Percentiles rank a stretch among this genome's conserved stretches.
These are phyloP conservation scores for Cettia cetti DNA, from an alignment of 2,113 vertebrate species.

Conservation along the genomic window DNA sequence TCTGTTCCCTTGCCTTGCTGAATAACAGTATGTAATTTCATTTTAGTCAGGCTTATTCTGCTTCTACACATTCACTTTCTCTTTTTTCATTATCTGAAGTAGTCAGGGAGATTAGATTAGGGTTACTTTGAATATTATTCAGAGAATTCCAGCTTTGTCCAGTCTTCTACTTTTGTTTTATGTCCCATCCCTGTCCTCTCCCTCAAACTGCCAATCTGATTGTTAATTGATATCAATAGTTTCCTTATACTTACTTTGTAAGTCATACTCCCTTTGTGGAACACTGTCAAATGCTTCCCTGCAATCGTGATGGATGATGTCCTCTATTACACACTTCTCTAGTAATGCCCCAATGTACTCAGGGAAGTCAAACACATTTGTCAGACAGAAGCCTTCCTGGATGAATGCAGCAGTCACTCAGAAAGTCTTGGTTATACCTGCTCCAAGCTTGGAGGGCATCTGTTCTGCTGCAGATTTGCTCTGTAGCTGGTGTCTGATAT, in stretches of 20 bases:
- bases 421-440: slow-evolving; percentile 48
- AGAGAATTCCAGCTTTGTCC: not conserved
- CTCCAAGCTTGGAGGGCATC: slow-evolving; percentile 38
- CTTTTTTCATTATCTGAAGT: not conserved
- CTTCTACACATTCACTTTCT: not conserved
- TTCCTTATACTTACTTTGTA: slow-evolving; percentile 40
- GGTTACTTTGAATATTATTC: not conserved
- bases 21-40: not conserved
- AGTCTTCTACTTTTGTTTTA: not conserved
- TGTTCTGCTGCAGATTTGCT: slow-evolving; percentile 27
- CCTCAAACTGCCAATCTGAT: not conserved
- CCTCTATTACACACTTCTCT: slow-evolving; percentile 40
- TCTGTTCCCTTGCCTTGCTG: not conserved
- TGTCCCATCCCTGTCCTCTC: not conserved
- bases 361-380: slow-evolving; percentile 66
- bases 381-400: slow-evolving; percentile 53
- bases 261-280: slow-evolving; percentile 35
- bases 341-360: not conserved
- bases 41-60: not conserved
- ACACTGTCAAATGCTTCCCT: slow-evolving; percentile 52
- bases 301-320: slow-evolving; percentile 67
- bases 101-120: not conserved
- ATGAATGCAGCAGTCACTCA: slow-evolving; percentile 47
- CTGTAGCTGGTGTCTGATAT: not conserved
- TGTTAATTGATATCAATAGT: slow-evolving; percentile 33